phyloP scores from a whole-genome alignment of 2,113 vertebrate species.

The Camelus bactrianus region DNA sequence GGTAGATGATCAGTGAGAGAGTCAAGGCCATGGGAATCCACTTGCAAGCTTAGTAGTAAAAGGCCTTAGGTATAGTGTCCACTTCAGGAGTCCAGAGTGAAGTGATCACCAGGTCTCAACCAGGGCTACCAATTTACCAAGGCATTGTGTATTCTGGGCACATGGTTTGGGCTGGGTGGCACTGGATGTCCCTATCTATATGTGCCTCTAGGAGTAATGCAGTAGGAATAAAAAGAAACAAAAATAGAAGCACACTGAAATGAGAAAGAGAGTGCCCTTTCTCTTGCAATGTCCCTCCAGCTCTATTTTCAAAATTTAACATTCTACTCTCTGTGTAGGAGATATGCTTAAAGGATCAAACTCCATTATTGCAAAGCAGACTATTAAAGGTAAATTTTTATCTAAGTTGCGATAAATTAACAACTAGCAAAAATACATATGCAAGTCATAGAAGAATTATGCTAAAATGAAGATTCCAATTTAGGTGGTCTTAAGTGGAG shows the following conservation, averaged over 20 bases:
- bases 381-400: not conserved
- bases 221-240: not conserved
- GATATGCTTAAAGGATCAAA: not conserved
- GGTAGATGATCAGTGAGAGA: not conserved
- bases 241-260: not conserved
- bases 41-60: not conserved
- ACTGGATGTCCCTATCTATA: not conserved
- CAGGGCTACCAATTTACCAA: not conserved
- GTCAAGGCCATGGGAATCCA: not conserved
- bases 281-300: not conserved
- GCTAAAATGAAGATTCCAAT: not conserved
- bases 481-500: not conserved
- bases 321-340: not conserved
- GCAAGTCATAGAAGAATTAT: not conserved
- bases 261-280: not conserved
- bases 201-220: not conserved
- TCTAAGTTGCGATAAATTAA: not conserved
- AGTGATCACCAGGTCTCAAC: not conserved
- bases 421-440: not conserved
- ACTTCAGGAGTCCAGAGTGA: not conserved
- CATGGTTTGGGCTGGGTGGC: not conserved
- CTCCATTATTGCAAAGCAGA: not conserved
- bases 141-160: not conserved
- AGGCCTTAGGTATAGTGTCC: not conserved
- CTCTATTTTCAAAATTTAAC: not conserved